Evolutionary conservation across 2,797 vertebrate species (phyloP), one percentile per base, ranked within the genome.

Genomic region (Pantherophis vulpinus): DNA sequence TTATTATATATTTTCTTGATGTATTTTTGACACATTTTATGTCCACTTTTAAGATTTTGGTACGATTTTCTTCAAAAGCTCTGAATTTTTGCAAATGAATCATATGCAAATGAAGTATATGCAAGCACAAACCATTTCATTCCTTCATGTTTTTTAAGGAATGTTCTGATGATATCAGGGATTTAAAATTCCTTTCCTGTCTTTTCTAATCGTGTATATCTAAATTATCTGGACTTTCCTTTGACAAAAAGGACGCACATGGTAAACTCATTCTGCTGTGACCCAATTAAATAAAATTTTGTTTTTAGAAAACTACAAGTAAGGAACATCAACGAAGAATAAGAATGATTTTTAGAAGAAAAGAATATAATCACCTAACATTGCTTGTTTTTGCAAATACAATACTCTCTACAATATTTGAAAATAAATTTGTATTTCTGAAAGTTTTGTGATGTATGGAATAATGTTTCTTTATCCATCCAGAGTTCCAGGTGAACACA

Each of bases 351-450:
- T 86, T 63, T 74, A 32, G 47, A 16, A 87, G 47, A 74, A 27
- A 27, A 92, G 94, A 95, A 94, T 11, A 0, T 0, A 1, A 94
- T 59, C 18, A 5, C 11, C 93, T 93, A 96, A 83, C 93, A 94
- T 59, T 0, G 91, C 90, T 91, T 95, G 91, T 94, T 96, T 95
- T 94, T 90, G 93, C 94, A 96, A 94, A 60, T 89, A 37, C 56
- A 95, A 92, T 61, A 92, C 90, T 91, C 91, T 95, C 88, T 61
- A 96, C 94, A 90, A 94, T 94, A 94, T 94, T 96, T 96, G 93
- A 93, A 93, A 95, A 96, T 93, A 88, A 90, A 63, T 61, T 1
- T 51, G 37, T 32, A 83, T 87, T 90, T 83, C 16, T 9, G 88
- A 92, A 86, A 89, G 93, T 88, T 93, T 70, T 91, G 93, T 70